Conservation (phyloP, 2,113 vertebrate species). For the Pelobates fuscus region DNA sequence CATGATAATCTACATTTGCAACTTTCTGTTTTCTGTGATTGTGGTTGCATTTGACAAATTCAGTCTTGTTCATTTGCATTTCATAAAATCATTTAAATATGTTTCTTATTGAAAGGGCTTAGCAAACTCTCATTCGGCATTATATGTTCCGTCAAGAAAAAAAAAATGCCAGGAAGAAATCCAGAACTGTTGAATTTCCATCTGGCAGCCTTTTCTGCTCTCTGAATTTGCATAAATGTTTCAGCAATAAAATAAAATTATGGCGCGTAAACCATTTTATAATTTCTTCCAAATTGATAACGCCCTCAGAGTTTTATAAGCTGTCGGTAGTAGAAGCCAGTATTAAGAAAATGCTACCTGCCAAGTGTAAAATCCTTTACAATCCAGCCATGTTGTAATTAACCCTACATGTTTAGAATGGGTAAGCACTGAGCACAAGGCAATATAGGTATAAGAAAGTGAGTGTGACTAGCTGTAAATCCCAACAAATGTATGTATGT, state of each 20-base stretch:
- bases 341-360: conserved; percentile 47
- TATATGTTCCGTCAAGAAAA: conserved; percentile 65
- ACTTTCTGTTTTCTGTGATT: conserved; percentile 57
- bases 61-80: conserved; percentile 67
- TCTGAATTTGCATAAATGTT: conserved; percentile 75
- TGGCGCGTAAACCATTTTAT: conserved; percentile 68
- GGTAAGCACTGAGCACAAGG: no score
- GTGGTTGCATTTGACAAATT: conserved; percentile 57
- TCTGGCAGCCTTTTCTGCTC: conserved; percentile 68
- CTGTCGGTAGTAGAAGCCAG: conserved; percentile 51
- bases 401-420: neutral
- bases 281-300: conserved; percentile 68
- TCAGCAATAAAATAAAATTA: conserved; percentile 71
- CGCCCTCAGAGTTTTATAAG: conserved; percentile 63
- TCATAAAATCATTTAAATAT: conserved; percentile 55
- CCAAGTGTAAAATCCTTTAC: conserved; percentile 17
- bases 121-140: conserved; percentile 69
- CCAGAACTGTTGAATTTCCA: conserved; percentile 67
- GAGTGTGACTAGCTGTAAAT: no score
- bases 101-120: conserved; percentile 51
- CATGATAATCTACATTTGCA: conserved; percentile 4
- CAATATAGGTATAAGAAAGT: no score
- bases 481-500: no score
- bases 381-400: neutral
- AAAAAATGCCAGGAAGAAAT: conserved; percentile 70